Percentiles rank a stretch among this genome's conserved stretches.
Conservation (phyloP, 2,797 vertebrate genomes). For the Eulemur rubriventer region DNA sequence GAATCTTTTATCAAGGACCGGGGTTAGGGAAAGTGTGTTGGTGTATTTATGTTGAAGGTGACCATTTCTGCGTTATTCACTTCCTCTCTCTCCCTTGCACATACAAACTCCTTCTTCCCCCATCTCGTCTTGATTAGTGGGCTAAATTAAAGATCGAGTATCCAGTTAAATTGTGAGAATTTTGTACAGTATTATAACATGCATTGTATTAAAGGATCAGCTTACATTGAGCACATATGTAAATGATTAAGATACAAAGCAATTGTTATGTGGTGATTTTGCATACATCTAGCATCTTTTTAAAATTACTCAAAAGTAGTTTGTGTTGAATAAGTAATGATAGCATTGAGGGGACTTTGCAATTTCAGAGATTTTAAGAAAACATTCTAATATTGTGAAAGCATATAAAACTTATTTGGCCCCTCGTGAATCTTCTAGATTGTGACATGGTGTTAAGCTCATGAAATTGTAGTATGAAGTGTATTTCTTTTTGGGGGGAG, state of each 20-base stretch:
- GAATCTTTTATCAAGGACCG: not conserved
- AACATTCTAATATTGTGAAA: slow-evolving; percentile 12
- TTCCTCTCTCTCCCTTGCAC: not conserved
- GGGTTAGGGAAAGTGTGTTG: not conserved
- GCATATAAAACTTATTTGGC: not conserved
- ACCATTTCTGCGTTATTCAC: not conserved
- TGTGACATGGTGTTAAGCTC: not conserved
- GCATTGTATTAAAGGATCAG: not conserved
- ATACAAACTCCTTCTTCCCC: not conserved
- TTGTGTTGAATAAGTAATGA: slow-evolving; percentile 5
- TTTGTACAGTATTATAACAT: not conserved
- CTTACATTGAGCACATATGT: not conserved
- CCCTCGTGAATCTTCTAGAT: slow-evolving; percentile 27
- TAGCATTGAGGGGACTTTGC: slow-evolving; percentile 9
- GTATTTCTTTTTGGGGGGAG: not conserved
- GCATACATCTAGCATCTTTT: not conserved
- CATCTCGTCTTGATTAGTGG: not conserved
- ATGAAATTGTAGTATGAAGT: not conserved
- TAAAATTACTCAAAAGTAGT: not conserved
- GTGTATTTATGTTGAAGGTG: not conserved
- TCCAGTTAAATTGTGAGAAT: not conserved
- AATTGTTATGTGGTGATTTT: not conserved
- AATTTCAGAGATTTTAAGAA: slow-evolving; percentile 34
- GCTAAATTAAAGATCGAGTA: not conserved
- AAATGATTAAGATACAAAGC: not conserved